Base-by-base conservation (phyloP, 2,888 invertebrate genomes). In the Mactromeris polynyma region DNA sequence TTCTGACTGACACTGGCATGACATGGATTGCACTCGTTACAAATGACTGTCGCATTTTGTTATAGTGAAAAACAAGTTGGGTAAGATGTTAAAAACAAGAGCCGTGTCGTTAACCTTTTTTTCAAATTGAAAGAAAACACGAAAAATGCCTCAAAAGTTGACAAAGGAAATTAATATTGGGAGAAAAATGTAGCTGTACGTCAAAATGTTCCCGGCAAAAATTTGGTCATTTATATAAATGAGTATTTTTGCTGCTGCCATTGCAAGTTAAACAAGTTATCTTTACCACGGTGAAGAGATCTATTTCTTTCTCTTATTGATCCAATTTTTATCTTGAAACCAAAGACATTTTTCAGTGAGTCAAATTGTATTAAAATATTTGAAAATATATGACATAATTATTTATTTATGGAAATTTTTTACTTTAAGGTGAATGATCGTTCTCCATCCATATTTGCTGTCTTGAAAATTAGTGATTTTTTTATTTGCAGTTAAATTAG, bases 1-100 rank as follows among this genome's bases (percentile, higher is more conserved):
- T 31, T 80, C 83, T 83, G 80, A 79, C 26, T 80, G 87, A 88
- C 82, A 88, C 82, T 77, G 85, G 69, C 81, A 42, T 85, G 85
- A 88, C 81, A 78, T 46, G 31, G 42, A 80, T 51, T 31, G 40
- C 38, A 26, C 58, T 73, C 73, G 33, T 54, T 40, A 51, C 81
- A 81, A 69, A 86, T 54, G 42, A 58, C 81, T 54, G 31, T 82
- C 26, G n/a, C 40, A 36, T 26, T 73, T 73, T 73, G 73, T 73
- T 73, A 36, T 33, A 17, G 73, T 33, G 33, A 36, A 73, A 73
- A 73, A 73, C 73, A 73, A 9, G 33, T 3, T 33, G 26, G 33
- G 73, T 73, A 17, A 36, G 11, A 31, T 33, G 73, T 19, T 73
- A 26, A 33, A 73, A 73, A 14, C 73, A 73, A 31, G 4, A 36